phyloP scores from a whole-genome alignment of 2,888 invertebrate species.

The Euzophera pinguis region DNA sequence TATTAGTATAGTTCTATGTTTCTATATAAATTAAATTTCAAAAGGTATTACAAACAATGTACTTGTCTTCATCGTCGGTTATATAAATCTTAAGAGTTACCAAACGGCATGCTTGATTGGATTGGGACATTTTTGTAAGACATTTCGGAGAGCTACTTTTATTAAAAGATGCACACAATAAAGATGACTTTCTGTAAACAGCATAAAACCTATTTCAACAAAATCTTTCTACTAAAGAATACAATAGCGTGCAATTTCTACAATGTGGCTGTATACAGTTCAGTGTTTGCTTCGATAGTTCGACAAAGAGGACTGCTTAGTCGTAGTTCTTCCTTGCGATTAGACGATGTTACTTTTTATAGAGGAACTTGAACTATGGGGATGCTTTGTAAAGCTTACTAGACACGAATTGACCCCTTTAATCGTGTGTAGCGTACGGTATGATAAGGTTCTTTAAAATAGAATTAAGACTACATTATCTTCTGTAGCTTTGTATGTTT shows the following conservation, averaged over 20 bases:
- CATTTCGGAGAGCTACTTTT: too few species aligned
- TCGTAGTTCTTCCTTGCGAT: constrained; percentile 24
- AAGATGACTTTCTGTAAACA: neutral
- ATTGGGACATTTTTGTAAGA: too few species aligned
- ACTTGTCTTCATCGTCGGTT: too few species aligned
- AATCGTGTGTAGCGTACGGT: neutral
- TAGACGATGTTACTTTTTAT: constrained; percentile 41
- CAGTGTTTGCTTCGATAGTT: constrained; percentile 34
- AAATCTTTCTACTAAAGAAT: constrained; percentile 5
- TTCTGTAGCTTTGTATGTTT: neutral
- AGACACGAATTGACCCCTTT: constrained; percentile 7
- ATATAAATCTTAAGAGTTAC: too few species aligned
- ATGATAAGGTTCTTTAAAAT: neutral
- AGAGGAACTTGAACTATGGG: constrained; percentile 44
- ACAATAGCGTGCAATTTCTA: constrained; percentile 7
- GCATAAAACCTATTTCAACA: constrained; percentile 2
- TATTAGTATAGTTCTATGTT: too few species aligned
- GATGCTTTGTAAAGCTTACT: constrained; percentile 38
- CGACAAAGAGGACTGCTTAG: constrained; percentile 31
- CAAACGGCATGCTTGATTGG: too few species aligned
- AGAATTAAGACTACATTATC: neutral
- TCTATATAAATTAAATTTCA: too few species aligned
- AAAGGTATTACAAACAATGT: too few species aligned
- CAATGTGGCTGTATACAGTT: constrained; percentile 17
- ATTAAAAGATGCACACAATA: neutral